Conservation (phyloP, 2,797 vertebrate genomes). For the Phrynocephalus guinanensis region DNA sequence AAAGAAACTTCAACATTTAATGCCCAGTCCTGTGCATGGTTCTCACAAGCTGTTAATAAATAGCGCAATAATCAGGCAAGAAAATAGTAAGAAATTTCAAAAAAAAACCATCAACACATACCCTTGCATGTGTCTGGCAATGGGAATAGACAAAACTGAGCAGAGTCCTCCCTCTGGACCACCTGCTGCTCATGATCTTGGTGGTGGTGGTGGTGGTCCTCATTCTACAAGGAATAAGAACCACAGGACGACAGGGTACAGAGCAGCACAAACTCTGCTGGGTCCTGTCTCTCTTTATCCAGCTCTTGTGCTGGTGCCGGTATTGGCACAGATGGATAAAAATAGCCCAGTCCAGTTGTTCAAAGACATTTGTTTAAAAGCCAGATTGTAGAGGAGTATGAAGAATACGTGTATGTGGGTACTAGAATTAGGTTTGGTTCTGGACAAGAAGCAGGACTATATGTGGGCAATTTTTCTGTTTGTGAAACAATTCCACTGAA, state of each 20-base stretch:
- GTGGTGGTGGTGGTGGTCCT: too few relatives aligned
- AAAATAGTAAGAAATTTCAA: background rate
- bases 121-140: background rate
- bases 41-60: background rate
- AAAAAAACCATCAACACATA: too few relatives aligned
- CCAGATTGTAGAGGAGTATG: background rate
- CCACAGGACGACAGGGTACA: background rate
- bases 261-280: background rate
- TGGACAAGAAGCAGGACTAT: background rate
- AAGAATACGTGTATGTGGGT: background rate
- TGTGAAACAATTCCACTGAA: background rate
- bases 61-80: background rate
- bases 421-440: background rate
- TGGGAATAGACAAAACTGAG: background rate
- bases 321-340: background rate
- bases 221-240: background rate
- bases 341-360: background rate
- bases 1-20: background rate
- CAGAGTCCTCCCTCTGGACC: too few relatives aligned
- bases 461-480: background rate
- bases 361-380: background rate
- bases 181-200: too few relatives aligned
- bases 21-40: background rate
- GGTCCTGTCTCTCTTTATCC: background rate
- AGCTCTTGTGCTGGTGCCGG: background rate